Evolutionary conservation across 2,113 vertebrate genomes (phyloP), one percentile per base, ranked within the genome.

Genomic region (Calcarius ornatus): DNA sequence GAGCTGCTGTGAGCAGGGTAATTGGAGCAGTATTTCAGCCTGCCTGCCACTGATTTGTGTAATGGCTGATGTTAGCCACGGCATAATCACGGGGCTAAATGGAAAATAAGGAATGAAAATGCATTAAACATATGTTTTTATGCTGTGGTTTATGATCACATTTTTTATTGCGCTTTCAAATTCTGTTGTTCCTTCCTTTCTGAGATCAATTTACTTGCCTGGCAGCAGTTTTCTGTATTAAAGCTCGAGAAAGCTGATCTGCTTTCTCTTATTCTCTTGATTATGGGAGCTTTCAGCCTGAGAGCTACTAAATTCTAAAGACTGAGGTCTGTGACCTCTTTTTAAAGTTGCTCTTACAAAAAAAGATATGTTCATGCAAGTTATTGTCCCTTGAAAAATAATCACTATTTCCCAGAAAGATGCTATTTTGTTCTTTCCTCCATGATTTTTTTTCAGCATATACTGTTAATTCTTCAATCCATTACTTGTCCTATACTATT

Each of bases 21-120:
- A 97, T 97, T 96, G 95, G 91, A 97, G 82, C 72, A 82, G 75
- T 95, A 93, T 96, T 97, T 96, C 92, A 94, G 90, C 53, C 53
- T 91, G 90, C 37, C 92, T 93, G 73, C 42, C 37, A 4, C 81
- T 77, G 90, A 91, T 95, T 91, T 95, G 84, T 88, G 88, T 90
- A 96, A 96, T 70, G 91, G 91, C 72, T 77, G 81, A 38, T 88
- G 81, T 90, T 96, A 84, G 90, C 78, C 51, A 14, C 4, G 16
- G 86, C 60, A 83, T 94, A 95, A 95, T 91, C 91, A 73, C 35
- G 18, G 69, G 4, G 3, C 76, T 82, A 95, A 95, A 92, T 88
- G 82, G 88, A 92, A 96, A 92, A 89, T 78, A 84, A 61, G 92
- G 75, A 95, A 90, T 51, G 93, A 95, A 95, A 94, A 96, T 60